Base-by-base conservation (phyloP, 1,140 invertebrate genomes). In the Telenomus remus region DNA sequence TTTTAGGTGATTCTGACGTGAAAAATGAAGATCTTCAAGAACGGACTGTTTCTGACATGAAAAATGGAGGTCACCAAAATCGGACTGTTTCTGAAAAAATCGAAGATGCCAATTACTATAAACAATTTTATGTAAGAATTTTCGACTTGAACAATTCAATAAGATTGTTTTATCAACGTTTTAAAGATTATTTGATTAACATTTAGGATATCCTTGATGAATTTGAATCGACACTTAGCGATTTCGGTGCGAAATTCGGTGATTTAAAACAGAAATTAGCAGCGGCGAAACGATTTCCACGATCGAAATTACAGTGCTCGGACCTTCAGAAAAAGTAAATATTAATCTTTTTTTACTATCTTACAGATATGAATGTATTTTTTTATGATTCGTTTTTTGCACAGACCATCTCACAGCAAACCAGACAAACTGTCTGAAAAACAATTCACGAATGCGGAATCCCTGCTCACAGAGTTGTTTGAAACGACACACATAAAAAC, bases 401-500 rank as follows among this genome's bases (percentile, higher is more conserved):
- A 12, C 27, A 82, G 80, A 47, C 78, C 83, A 74, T 9, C 47
- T 14, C 12, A 27, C 0, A 6, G 19, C 19, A 76, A 57, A 54
- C 48, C 73, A 19, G 74, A 79, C 4, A 48, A 4, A 12, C 44
- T 86, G 1, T 89, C 90, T 19, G 90, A 92, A 15, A 93, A 93
- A 82, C 89, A 92, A 54, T 96, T 95, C 82, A 79, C 90, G 5
- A 78, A 88, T 10, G 88, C 95, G 55, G 91, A 93, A 79, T 96
- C 95, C 0, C 85, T 93, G 12, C 86, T 96, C 61, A 96, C 94
- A 1, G 93, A 94, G 33, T 88, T 97, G 27, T 91, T 95, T 76
- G 89, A 95, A 82, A 91, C 94, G 57, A 91, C 91, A 59, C 95
- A 97, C 84, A 93, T 96, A 65, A 89, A 90, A 79, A 94, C 94